Conservation (phyloP, 2,888 invertebrate species). For the Artemia sinica region DNA sequence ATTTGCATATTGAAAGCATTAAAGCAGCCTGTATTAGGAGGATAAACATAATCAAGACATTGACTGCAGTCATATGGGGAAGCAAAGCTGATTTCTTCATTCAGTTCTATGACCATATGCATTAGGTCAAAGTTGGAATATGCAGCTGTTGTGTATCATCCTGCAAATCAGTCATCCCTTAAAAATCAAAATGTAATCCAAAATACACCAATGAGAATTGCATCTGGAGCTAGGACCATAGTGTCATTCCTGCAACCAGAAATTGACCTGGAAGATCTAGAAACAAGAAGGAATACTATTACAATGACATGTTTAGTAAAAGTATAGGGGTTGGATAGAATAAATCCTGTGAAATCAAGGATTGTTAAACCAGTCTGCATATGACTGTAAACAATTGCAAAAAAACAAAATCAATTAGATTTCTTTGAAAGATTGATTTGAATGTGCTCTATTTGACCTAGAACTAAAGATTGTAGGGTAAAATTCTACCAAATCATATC, state of each 20-base stretch:
- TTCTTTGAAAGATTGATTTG: no score
- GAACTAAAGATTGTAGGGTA: background rate
- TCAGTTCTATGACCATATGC: no score
- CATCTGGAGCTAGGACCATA: background rate
- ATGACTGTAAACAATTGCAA: background rate
- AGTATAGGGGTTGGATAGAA: background rate
- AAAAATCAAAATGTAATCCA: background rate
- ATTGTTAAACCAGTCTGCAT: conserved; percentile 1
- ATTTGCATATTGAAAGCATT: no score
- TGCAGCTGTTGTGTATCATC: no score
- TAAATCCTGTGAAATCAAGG: background rate
- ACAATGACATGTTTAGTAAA: background rate
- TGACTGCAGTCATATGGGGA: background rate
- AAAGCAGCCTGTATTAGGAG: no score
- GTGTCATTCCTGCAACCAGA: background rate
- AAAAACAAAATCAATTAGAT: background rate
- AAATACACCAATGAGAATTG: background rate
- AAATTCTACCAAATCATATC: no score
- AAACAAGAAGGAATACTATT: background rate
- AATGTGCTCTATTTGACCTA: background rate
- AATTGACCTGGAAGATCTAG: background rate
- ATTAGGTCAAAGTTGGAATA: no score
- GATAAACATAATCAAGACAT: no score
- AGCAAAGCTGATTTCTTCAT: no score
- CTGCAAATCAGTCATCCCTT: no score